Evolutionary conservation across 2,888 invertebrate species (phyloP), one percentile per base, ranked within the genome.

Genomic region (Eurytoma californica): DNA sequence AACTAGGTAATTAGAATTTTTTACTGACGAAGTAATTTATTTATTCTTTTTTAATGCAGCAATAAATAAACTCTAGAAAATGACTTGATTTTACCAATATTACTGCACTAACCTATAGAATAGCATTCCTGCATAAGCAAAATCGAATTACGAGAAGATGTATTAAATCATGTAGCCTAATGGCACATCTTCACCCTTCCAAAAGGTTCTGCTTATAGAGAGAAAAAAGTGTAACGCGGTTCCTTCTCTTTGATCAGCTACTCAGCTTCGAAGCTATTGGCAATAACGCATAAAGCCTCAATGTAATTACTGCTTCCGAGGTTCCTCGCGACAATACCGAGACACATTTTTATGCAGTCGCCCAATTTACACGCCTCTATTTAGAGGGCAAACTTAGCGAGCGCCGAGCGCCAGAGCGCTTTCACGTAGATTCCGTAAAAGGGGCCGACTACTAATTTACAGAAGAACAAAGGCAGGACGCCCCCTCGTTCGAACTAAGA

Each of bases 391-490:
- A 14, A 12, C 16, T 13, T 13, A 39, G 39, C 16, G 30, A 16
- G 7, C 4, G 39, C 20, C n/a, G n/a, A 24, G 47, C 60, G 60
- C n/a, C 63, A n/a, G 30, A 61, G 28, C 18, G 51, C 58, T 51
- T 30, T 63, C 16, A 58, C 28, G 49, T 58, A 58, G 77, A 51
- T 51, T 20, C 47, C 55, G 57, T 30, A 39, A 67, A 57, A 47
- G 47, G 20, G 39, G 30, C 20, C 30, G 61, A 57, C 57, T 72
- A 68, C 67, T 72, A 76, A 80, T 76, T 80, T 72, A 66, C n/a
- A 61, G 72, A 28, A 67, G 67, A 66, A 80, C 75, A 76, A 80
- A 80, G 28, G 55, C 57, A 7, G 24, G 20, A 49, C 51, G 39
- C 53, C 61, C 16, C 51, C 28, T 53, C 55, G 30, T 24, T 74